Evolutionary conservation across 2,797 vertebrate species (phyloP).

Genomic region (Syngnathus rostellatus): DNA sequence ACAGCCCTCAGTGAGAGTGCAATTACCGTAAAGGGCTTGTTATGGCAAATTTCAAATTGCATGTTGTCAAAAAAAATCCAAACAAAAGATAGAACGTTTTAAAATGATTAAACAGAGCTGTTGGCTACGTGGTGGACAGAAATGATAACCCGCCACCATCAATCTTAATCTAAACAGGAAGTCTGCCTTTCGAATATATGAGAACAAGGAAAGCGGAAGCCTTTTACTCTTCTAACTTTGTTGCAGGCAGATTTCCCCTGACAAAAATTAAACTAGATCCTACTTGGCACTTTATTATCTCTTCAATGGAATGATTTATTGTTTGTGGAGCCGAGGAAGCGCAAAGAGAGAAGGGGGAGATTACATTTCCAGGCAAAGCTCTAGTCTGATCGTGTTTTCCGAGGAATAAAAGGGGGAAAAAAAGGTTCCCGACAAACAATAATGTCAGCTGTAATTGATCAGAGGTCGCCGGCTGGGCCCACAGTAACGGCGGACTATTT

Average conservation of each 20-base stretch:
- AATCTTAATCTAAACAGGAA: constrained; percentile 54
- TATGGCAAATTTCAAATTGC: constrained; percentile 46
- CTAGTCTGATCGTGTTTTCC: constrained; percentile 63
- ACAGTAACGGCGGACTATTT: constrained; percentile 78
- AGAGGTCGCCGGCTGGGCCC: constrained; percentile 71
- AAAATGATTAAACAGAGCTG: constrained; percentile 50
- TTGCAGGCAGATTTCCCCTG: constrained; percentile 77
- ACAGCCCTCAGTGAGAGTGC: constrained; percentile 65
- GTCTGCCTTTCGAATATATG: constrained; percentile 39
- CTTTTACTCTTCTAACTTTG: constrained; percentile 53
- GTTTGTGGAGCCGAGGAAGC: constrained; percentile 78
- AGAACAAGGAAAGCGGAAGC: constrained; percentile 37
- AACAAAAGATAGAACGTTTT: constrained; percentile 44
- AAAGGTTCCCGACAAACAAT: constrained; percentile 74
- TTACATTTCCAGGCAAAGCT: constrained; percentile 77
- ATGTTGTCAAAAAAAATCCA: constrained; percentile 14
- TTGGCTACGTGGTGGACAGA: constrained; percentile 56
- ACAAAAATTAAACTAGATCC: constrained; percentile 81
- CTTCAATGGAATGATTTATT: constrained; percentile 87
- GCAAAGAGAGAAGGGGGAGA: constrained; percentile 71
- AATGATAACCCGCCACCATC: constrained; percentile 52
- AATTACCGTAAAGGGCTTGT: constrained; percentile 63
- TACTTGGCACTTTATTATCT: constrained; percentile 83
- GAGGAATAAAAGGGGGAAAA: constrained; percentile 57
- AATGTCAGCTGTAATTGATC: constrained; percentile 76